Base-by-base conservation (phyloP, 1,140 invertebrate genomes). In the Anoplolepis gracilipes region DNA sequence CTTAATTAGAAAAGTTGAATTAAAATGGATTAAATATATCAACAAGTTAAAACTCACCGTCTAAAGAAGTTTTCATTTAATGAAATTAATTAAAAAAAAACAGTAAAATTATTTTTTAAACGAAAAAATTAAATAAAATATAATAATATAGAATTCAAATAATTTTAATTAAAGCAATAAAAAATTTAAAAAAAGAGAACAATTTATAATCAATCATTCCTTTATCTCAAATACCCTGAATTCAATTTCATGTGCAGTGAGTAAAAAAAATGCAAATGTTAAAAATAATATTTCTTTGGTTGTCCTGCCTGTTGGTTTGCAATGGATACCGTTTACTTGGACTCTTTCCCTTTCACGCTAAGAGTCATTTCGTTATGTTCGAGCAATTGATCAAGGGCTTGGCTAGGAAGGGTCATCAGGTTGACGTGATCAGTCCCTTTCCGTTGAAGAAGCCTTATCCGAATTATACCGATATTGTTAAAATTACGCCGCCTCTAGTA, bases 331-430 rank as follows among this genome's bases (percentile, higher is more conserved):
- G 93, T 22, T 92, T 94, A 22, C 87, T 94, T 0, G 93, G 94
- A 10, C 72, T 96, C 1, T 94, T 96, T 69, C 94, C 95, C 0
- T 92, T 95, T 4, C 91, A 92, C 0, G 95, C 92, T 0, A 95
- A 95, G 86, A 97, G 96, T 64, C 96, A 97, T 87, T 96, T 95
- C 70, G 94, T 95, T 65, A 94, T 96, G 72, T 96, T 96, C 33
- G 95, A 95, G 4, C 91, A 93, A 0, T 75, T 97, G 65, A 94
- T 96, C 89, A 95, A 95, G 82, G 96, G 93, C 13, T 76, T 97
- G 28, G 96, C 95, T 0, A 88, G 77, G 16, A 93, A 93, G 42
- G 96, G 96, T 7, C 96, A 97, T 85, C 92, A 96, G 42, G 94
- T 97, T 3, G 96, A 96, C 1, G 91, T 96, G 0, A 89, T 96